These are phyloP conservation scores for Chloroclystis v-ata DNA, from an alignment of 2,888 invertebrate species.

Conservation along the genomic window DNA sequence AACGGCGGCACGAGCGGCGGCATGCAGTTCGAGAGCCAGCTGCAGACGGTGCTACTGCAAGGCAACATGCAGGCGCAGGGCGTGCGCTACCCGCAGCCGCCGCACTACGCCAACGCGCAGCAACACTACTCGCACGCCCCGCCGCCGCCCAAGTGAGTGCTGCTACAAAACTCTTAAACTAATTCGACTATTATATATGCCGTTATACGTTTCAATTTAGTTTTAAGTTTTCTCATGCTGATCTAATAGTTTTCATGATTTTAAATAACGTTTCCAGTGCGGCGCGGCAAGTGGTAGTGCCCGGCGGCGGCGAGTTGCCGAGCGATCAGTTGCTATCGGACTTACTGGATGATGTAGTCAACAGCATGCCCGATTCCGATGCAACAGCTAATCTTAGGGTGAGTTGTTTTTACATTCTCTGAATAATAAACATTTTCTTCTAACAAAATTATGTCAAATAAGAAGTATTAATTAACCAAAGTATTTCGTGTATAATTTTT, in stretches of 20 bases:
- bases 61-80: constrained; percentile 50
- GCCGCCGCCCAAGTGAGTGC: constrained; percentile 36
- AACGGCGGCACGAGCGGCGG: constrained; percentile 43
- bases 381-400: constrained; percentile 27
- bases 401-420: too few relatives aligned
- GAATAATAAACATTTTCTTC: too few relatives aligned
- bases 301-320: constrained; percentile 56
- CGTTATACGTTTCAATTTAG: too few relatives aligned
- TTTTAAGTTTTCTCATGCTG: too few relatives aligned
- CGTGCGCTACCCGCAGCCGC: constrained; percentile 43
- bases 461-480: too few relatives aligned
- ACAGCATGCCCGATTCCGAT: constrained; percentile 83
- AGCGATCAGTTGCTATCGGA: constrained; percentile 87
- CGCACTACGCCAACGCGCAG: constrained; percentile 54
- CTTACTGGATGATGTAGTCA: constrained; percentile 91
- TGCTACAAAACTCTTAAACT: too few relatives aligned
- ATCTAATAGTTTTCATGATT: neutral
- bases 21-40: constrained; percentile 50
- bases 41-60: constrained; percentile 74
- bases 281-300: constrained; percentile 45
- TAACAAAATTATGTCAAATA: too few relatives aligned
- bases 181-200: too few relatives aligned
- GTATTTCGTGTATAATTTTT: too few relatives aligned
- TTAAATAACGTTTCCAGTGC: constrained; percentile 34
- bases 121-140: constrained; percentile 46